Evolutionary conservation across 37 sponge, comb jelly and placozoan species (phyloP), one percentile per base, ranked within the genome.

Genomic region (Lycopodina hypogea): DNA sequence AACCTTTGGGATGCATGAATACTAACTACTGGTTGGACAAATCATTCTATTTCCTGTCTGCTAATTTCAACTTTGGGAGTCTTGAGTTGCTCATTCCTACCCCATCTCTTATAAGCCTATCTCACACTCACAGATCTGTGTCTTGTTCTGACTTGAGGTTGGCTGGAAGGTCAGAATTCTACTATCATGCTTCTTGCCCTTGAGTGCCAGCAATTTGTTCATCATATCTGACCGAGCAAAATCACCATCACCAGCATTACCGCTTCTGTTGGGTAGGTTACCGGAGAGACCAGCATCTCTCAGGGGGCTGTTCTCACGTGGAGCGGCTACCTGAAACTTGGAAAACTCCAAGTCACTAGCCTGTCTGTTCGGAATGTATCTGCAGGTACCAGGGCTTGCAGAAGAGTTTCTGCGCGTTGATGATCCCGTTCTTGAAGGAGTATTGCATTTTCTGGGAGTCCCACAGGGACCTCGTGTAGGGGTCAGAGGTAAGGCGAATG

Each of bases 331-430:
- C n/a, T 81, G 52, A 68, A 75, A 83, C 50, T 76, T 62, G 28
- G 89, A 66, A 35, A 75, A 88, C 1, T 79, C 72, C 18, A 84
- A 12, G 75, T 88, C 76, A 19, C 79, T 63, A 30, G 61, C 71
- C 6, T 78, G 57, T 69, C 92, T 66, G 75, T 75, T 91, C 3
- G 92, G 88, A 39, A 91, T 83, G 81, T 87, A 91, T 21, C 92
- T 74, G 79, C 87, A 81, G 7, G 71, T 79, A 19, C 77, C 68
- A 24, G 85, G 76, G 34, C 36, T 74, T 21, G 23, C 39, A 40
- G 42, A 42, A 7, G 48, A 40, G n/a, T 11, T 7, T 59, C 28
- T 23, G 28, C 28, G 4, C 37, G 36, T 11, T 7, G 68, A 8
- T 14, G 4, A 30, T 67, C 32, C 30, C 14, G 68, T 32, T 67